Evolutionary conservation across 2,113 vertebrate species (phyloP).

Genomic region (Crotalus horridus): DNA sequence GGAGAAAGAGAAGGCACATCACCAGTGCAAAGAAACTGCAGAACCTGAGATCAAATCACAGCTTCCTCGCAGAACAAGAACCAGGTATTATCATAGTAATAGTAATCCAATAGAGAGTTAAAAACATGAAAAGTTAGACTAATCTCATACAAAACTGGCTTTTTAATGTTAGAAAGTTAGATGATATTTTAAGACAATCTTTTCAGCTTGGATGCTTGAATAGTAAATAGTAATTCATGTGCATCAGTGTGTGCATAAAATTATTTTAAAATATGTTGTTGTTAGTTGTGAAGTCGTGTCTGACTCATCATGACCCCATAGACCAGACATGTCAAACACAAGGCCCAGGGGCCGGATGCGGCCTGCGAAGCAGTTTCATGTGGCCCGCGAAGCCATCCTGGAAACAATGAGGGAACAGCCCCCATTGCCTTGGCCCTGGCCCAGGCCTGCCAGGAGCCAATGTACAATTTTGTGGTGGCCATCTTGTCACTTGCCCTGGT

Average conservation of each 20-base stretch:
- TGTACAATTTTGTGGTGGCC: too few species aligned
- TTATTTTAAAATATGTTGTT: slow-evolving; percentile 13
- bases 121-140: not conserved
- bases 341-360: too few species aligned
- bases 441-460: too few species aligned
- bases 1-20: not conserved
- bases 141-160: not conserved
- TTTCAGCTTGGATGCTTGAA: slow-evolving; percentile 19
- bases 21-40: not conserved
- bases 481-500: too few species aligned
- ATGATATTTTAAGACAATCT: not conserved
- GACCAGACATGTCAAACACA: too few species aligned
- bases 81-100: not conserved
- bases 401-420: too few species aligned
- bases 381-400: too few species aligned
- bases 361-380: too few species aligned
- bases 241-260: not conserved
- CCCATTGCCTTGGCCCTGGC: too few species aligned
- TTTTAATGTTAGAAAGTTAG: slow-evolving; percentile 11
- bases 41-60: not conserved
- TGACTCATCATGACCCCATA: too few species aligned
- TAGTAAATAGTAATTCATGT: not conserved
- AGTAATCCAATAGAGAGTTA: not conserved
- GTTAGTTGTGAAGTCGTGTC: too few species aligned
- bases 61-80: not conserved